Evolutionary conservation across 2,113 vertebrate species (phyloP), one percentile per base, ranked within the genome.

Genomic region (Campylomormyrus numenius): DNA sequence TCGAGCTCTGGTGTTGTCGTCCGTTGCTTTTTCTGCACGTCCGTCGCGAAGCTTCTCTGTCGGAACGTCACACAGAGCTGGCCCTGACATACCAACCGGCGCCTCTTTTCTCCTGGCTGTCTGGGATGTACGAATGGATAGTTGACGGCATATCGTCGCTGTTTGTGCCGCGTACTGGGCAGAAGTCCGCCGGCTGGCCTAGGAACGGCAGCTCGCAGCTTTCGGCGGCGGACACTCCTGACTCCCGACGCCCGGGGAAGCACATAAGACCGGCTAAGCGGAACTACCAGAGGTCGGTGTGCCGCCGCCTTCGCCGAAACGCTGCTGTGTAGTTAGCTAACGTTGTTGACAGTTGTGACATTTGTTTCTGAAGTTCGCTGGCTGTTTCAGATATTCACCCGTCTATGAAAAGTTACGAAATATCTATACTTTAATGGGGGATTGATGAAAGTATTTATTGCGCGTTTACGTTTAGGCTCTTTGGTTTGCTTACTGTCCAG

Each of bases 71-170:
- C 19, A 91, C 70, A 93, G 95, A 93, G 94, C 96, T 96, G 95
- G 95, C 93, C 93, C 90, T 91, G 86, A 89, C 86, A 87, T 92
- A 94, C 92, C 91, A 90, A 77, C 85, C 13, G 50, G 91, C 21
- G 94, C 91, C 91, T 87, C 46, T 94, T 92, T 90, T 94, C 3
- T 93, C 92, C 89, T 94, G 95, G 93, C 91, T 96, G 93, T 95
- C 93, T 95, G 96, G 94, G 94, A 96, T 96, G 96, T 96, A 96
- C 94, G 96, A 95, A 96, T 96, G 96, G 96, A 95, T 96, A 95
- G 93, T 95, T 95, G 95, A 95, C 94, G 95, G 95, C 94, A 92
- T 96, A 27, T 95, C 95, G 91, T 96, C 96, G 94, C 93, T 96
- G 24, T 96, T 96, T 92, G 95, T 95, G 93, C 95, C 95, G 92